Evolutionary conservation across 2,888 invertebrate species (phyloP).

Genomic region (Melanostoma scalare): DNA sequence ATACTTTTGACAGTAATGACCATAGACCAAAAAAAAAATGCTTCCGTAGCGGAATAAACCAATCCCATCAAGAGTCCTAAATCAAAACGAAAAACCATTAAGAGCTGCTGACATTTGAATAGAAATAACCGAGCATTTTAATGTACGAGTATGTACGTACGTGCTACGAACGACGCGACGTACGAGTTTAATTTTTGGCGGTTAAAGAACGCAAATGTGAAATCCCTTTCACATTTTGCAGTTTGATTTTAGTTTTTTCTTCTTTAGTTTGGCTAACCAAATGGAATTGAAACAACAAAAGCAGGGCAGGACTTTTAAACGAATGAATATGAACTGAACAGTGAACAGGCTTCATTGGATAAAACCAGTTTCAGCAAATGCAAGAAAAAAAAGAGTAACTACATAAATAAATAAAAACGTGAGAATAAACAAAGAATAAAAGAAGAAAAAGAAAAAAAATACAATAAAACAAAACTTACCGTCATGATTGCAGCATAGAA

Average conservation of each 20-base stretch:
- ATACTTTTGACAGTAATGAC: background rate
- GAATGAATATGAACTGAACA: slow-evolving; percentile 8
- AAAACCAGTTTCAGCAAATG: slow-evolving; percentile 32
- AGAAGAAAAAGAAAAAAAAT: slow-evolving; percentile 24
- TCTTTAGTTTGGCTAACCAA: slow-evolving; percentile 8
- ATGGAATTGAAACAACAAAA: slow-evolving; percentile 65
- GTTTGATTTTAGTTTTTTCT: slow-evolving; percentile 2
- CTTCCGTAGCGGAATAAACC: background rate
- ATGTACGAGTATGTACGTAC: too few relatives aligned
- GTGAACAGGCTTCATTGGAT: slow-evolving; percentile 12
- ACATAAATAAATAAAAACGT: slow-evolving; percentile 33
- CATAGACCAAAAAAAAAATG: slow-evolving; percentile 1
- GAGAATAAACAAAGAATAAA: slow-evolving; percentile 62
- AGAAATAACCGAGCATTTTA: background rate
- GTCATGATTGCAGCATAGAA: slow-evolving; percentile 68
- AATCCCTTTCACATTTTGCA: slow-evolving; percentile 62
- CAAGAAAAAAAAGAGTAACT: slow-evolving; percentile 16
- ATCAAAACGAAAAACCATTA: slow-evolving; percentile 23
- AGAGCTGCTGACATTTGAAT: slow-evolving; percentile 22
- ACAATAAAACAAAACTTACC: slow-evolving; percentile 54
- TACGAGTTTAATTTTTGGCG: slow-evolving; percentile 32
- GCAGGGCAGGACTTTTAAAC: slow-evolving; percentile 31
- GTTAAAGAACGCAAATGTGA: slow-evolving; percentile 47
- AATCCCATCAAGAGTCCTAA: background rate
- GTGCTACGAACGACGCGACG: too few relatives aligned